Conservation (phyloP, 2,113 vertebrate genomes). For the Eidolon helvum region DNA sequence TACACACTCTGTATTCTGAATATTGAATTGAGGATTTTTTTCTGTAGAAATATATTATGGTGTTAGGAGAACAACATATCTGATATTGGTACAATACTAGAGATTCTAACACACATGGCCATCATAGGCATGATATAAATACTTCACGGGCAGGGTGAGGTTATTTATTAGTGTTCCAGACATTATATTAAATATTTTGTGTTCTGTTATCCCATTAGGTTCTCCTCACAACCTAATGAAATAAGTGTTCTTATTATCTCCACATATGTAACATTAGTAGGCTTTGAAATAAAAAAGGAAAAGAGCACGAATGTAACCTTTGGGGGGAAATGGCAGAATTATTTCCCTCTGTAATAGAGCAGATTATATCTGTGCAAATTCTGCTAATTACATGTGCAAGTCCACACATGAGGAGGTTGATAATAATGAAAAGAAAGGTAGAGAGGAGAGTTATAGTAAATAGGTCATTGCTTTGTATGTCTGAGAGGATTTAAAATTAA, state of each 20-base stretch:
- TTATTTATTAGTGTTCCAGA: neutral
- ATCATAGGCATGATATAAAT: neutral
- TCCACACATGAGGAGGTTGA: neutral
- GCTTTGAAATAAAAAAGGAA: neutral
- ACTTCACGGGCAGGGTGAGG: neutral
- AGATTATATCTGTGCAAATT: conserved; percentile 18
- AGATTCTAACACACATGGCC: neutral
- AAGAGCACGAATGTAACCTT: neutral
- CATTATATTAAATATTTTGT: neutral
- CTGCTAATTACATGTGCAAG: neutral
- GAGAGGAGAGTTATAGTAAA: neutral
- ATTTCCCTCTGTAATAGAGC: neutral
- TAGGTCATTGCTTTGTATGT: neutral
- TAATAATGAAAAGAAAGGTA: neutral
- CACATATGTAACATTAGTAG: neutral
- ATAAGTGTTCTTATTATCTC: neutral
- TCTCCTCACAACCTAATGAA: neutral
- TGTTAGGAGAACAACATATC: neutral
- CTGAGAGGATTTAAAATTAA: neutral
- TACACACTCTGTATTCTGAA: neutral
- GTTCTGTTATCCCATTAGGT: neutral
- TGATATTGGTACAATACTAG: neutral
- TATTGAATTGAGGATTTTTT: neutral
- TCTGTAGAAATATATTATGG: neutral
- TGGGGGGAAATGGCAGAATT: neutral